Evolutionary conservation across 2,113 vertebrate genomes (phyloP), one percentile per base, ranked within the genome.

Genomic region (Stegostoma tigrinum): DNA sequence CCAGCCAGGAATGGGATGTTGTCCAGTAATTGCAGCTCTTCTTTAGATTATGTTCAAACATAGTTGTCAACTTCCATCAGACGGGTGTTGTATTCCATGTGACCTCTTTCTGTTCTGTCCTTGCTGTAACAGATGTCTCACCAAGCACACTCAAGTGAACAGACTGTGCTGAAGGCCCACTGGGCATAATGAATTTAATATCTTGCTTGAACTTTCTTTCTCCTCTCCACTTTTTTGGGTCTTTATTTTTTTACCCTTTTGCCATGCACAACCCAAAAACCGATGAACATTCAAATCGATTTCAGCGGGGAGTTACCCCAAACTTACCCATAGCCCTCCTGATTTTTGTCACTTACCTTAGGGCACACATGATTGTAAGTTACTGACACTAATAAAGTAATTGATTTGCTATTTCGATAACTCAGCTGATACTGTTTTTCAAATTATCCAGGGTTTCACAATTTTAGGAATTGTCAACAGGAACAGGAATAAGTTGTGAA

Each of bases 331-430:
- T n/a, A 23, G n/a, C 89, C 42, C 8, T 61, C 42, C 48, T 30
- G 42, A 75, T 95, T 95, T 72, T 95, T 27, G 34, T 72, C 10
- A 42, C 30, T 64, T 61, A 94, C 23, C 42, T 94, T 1, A 48
- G 24, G 24, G 21, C 15, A 8, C 38, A 30, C 10, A 52, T 48
- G 67, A 72, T 17, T 68, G 17, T 42, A 94, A 42, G 70, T 94
- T 38, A 30, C 4, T 95, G 24, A 14, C 72, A 95, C 24, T 95
- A 95, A 14, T 70, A 75, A 42, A 30, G 27, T 72, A 27, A 24
- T 27, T 34, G 45, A 95, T 95, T 45, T 95, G 94, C 42, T 30
- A 66, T 70, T 95, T 95, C 19, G 45, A 95, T 95, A 48, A 95
- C 12, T 42, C 10, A 70, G 17, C 12, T 48, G 27, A 67, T 15